These are phyloP conservation scores for Paedocypris micromegethes DNA, from an alignment of 2,797 vertebrate species.

Conservation along the genomic window DNA sequence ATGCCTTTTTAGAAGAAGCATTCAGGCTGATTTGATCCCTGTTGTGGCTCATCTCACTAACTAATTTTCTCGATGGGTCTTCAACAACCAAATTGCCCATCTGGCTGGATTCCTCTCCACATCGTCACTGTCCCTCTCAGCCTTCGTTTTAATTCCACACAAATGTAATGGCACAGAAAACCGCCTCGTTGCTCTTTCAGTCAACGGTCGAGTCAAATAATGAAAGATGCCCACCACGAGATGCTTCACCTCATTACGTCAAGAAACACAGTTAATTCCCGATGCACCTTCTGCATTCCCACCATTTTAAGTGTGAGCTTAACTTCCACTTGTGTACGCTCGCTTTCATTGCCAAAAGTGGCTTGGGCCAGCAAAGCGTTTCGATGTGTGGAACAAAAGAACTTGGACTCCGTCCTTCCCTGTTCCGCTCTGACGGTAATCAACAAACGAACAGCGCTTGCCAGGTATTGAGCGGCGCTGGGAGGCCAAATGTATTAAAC, in stretches of 20 bases:
- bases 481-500: constrained; percentile 62
- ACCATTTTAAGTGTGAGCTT: constrained; percentile 39
- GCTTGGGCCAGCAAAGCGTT: constrained; percentile 53
- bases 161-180: too few relatives aligned
- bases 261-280: constrained; percentile 12
- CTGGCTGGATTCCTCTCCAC: constrained; percentile 41
- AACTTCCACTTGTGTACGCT: constrained; percentile 63
- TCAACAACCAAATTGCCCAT: constrained; percentile 51
- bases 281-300: not conserved
- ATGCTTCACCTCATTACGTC: not conserved
- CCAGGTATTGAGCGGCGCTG: constrained; percentile 62
- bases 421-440: constrained; percentile 62
- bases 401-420: constrained; percentile 48
- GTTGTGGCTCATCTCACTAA: constrained; percentile 42
- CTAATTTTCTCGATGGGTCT: constrained; percentile 56
- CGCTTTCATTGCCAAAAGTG: constrained; percentile 63
- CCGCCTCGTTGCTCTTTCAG: too few relatives aligned
- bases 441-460: constrained; percentile 58
- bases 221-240: not conserved
- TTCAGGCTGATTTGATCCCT: constrained; percentile 20
- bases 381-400: constrained; percentile 61
- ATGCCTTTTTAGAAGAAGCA: too few relatives aligned
- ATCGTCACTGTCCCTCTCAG: constrained; percentile 18
- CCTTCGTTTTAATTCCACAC: not conserved
- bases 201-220: constrained; percentile 15